Percentiles rank a stretch among this genome's conserved stretches.
phyloP scores from a whole-genome alignment of 2,113 vertebrate genomes.

The Megaceryle torquata region DNA sequence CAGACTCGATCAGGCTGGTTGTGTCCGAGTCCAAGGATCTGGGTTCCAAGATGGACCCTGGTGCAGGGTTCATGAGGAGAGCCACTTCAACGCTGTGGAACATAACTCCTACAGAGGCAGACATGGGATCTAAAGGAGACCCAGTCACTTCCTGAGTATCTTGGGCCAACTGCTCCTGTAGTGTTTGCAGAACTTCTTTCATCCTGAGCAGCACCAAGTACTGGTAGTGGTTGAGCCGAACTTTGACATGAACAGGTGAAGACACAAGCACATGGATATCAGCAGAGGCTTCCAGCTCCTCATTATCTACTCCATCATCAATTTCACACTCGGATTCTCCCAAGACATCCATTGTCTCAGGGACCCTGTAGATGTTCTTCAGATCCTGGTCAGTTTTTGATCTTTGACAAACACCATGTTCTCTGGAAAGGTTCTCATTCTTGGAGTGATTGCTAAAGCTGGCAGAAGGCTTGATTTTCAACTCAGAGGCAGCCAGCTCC shows the following conservation, averaged over 20 bases:
- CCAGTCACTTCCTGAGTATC: conserved; percentile 73
- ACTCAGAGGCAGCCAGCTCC: conserved; percentile 19
- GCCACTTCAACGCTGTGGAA: conserved; percentile 83
- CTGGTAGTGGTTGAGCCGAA: conserved; percentile 95
- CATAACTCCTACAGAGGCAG: conserved; percentile 81
- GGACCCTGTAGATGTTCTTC: conserved; percentile 60
- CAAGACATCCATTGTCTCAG: conserved; percentile 27
- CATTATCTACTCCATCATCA: not conserved
- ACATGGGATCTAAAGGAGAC: conserved; percentile 61
- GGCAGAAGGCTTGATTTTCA: conserved; percentile 73
- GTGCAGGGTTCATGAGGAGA: conserved; percentile 81
- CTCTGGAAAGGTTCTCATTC: conserved; percentile 6
- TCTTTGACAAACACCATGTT: conserved; percentile 57
- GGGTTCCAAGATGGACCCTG: conserved; percentile 59
- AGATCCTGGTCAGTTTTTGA: conserved; percentile 78
- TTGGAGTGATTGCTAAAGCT: conserved; percentile 71
- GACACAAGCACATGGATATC: conserved; percentile 84
- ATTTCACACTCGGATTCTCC: conserved; percentile 17
- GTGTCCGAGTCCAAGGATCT: conserved; percentile 87
- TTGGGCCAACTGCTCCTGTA: conserved; percentile 84
- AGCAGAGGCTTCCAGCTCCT: conserved; percentile 73
- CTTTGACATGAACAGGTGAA: conserved; percentile 77
- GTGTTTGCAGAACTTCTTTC: conserved; percentile 83
- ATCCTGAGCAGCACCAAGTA: conserved; percentile 91
- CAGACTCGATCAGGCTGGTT: conserved; percentile 88